A percentile compares a stretch with the other conserved stretches of the same genome.
Evolutionary conservation across 2,888 invertebrate species (phyloP).

Genomic region (Agrochola lota): DNA sequence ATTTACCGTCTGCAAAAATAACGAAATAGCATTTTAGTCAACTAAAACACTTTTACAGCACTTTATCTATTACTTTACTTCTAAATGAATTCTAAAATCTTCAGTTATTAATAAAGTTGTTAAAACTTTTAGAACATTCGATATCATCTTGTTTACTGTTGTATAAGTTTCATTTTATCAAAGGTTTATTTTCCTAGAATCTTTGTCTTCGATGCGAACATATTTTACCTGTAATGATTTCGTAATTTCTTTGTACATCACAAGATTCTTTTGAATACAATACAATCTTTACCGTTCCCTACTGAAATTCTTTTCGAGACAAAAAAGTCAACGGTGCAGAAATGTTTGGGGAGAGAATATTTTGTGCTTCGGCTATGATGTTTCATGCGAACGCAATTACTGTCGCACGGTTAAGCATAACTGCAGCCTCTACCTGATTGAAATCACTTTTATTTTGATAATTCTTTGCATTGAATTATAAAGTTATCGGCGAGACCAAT

Average conservation of each 20-base stretch:
- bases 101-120: conserved; percentile 48
- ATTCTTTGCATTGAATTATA: too few relatives aligned
- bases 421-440: neutral
- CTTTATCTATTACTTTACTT: conserved; percentile 37
- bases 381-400: conserved; percentile 45
- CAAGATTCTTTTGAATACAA: conserved; percentile 61
- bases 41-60: conserved; percentile 40
- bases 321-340: conserved; percentile 60
- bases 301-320: conserved; percentile 57
- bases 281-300: conserved; percentile 58
- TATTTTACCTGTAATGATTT: conserved; percentile 36
- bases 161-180: conserved; percentile 24
- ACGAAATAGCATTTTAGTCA: conserved; percentile 16
- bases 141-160: conserved; percentile 36
- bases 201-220: conserved; percentile 1
- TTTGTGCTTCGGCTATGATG: conserved; percentile 39
- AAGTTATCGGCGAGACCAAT: neutral
- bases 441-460: neutral
- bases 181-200: conserved; percentile 17
- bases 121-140: conserved; percentile 40
- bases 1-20: conserved; percentile 31
- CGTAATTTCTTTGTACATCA: conserved; percentile 59
- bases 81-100: conserved; percentile 45
- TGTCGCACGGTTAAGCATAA: neutral
- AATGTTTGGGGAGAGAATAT: conserved; percentile 61